Evolutionary conservation across 2,797 vertebrate genomes (phyloP), one percentile per base, ranked within the genome.

Genomic region (Hypotaenidia philippensis): DNA sequence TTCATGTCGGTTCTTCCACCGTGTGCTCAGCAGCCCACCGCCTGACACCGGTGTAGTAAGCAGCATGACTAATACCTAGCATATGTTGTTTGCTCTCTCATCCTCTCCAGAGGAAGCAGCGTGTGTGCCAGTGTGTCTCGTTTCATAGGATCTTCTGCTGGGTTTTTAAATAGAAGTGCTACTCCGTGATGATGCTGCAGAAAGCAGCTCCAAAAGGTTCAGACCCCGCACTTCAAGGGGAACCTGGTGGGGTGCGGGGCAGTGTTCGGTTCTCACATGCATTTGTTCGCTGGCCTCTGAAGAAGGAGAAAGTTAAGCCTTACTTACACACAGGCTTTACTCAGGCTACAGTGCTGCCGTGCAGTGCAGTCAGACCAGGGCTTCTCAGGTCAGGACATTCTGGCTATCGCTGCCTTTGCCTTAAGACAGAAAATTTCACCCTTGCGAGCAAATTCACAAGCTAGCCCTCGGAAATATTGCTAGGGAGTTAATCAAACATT

Each of bases 11-110:
- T 41, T 89, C 64, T 72, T 90, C 60, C 44, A 2, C 40, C 9
- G 41, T 11, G 55, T 18, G 50, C 66, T 79, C 41, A 56, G 22
- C 84, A 90, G 60, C 89, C 63, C 85, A 80, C 52, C 12, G 26
- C 85, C 77, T 79, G 70, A 59, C 56, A 66, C 27, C 1, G 6
- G 13, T 40, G 41, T 89, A 90, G 80, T 64, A 34, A 94, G 92
- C 36, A 64, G 12, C 26, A 23, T 95, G 96, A 96, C 80, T 94
- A 94, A 94, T 60, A 72, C 11, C 23, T 7, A 34, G 40, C 91
- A 92, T 86, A 66, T 88, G 89, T 84, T 91, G 82, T 88, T 94
- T 89, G 89, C 84, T 40, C 87, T 86, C 87, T 94, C 83, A 25
- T 83, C 72, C 75, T 88, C 87, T 83, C 66, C 40, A 52, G 87